Percentiles rank a stretch among this genome's conserved stretches.
These are phyloP conservation scores for Pristiophorus japonicus DNA, from an alignment of 2,113 vertebrate species.

Conservation along the genomic window DNA sequence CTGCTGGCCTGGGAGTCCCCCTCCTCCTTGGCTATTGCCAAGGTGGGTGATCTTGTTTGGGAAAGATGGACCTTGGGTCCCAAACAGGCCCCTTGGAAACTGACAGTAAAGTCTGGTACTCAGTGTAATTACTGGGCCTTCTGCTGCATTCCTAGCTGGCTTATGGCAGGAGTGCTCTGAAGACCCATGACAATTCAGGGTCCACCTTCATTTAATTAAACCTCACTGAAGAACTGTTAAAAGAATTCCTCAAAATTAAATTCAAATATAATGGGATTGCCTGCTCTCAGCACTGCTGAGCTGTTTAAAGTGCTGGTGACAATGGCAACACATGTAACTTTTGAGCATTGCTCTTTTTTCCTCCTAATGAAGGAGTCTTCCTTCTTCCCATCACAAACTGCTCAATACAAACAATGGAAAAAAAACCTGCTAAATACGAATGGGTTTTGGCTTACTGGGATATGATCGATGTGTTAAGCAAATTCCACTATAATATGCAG, in stretches of 20 bases:
- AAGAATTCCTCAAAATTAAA: not conserved
- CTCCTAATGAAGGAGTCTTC: not conserved
- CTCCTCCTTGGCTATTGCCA: too few species aligned
- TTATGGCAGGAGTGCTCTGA: not conserved
- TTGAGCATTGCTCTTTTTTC: not conserved
- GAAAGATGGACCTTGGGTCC: not conserved
- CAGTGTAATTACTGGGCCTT: not conserved
- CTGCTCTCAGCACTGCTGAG: not conserved
- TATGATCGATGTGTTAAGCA: not conserved
- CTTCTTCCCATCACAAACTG: not conserved
- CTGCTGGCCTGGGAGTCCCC: too few species aligned
- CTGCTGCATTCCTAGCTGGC: not conserved
- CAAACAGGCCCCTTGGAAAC: not conserved
- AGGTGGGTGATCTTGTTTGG: too few species aligned
- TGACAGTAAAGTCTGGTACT: not conserved
- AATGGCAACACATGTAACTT: too few species aligned
- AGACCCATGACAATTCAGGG: not conserved
- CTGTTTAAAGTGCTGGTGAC: too few species aligned
- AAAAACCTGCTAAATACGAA: not conserved
- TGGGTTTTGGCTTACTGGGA: not conserved
- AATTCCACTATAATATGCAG: not conserved
- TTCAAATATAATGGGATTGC: not conserved
- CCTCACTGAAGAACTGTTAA: not conserved
- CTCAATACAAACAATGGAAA: not conserved
- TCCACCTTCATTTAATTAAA: too few species aligned